Base-by-base conservation (phyloP, 2,113 vertebrate genomes). In the Spilogale gracilis region DNA sequence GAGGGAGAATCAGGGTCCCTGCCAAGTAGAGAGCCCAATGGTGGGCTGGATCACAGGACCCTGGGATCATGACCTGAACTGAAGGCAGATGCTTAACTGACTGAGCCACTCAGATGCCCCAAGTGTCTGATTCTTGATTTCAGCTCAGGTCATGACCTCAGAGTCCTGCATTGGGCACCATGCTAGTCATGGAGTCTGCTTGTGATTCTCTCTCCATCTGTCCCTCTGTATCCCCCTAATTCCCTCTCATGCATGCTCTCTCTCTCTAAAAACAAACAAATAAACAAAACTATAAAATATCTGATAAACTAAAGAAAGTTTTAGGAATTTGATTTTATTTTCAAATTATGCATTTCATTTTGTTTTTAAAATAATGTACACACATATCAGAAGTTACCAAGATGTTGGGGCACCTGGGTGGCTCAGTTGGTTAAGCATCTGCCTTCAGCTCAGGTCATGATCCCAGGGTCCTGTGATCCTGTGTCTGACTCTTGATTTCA, bases 311-410 rank as follows among this genome's bases (percentile, higher is more conserved):
- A 81, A 86, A 45, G 43, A 87, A 63, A 23, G 21, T 60, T 52
- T 88, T 76, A 54, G 14, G 54, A n/a, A 45, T 95, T 93, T 79
- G 3, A 11, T 56, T 89, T 96, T 76, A 11, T 56, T 89, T 96
- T 76, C 63, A 20, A 93, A 91, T 50, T 56, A 25, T 45, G 1
- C 30, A 56, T 27, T 18, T 76, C 43, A 12, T 60, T 79, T 20
- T 92, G 38, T n/a, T 93, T 93, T 78, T 43, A 25, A 86, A 92
- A 78, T 27, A 25, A 93, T 56, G n/a, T 8, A 60, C 4, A 45
- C 4, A 5, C 11, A 14, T 71, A 76, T 60, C 54, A 45, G 23
- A 88, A 58, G 52, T 61, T 69, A 69, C 25, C 30, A 58, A 61
- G 43, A 82, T 6, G 21, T 21, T 93, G 32, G 65, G 32, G 65